Base-by-base conservation (phyloP, 2,113 vertebrate species). In the Clinocottus analis region DNA sequence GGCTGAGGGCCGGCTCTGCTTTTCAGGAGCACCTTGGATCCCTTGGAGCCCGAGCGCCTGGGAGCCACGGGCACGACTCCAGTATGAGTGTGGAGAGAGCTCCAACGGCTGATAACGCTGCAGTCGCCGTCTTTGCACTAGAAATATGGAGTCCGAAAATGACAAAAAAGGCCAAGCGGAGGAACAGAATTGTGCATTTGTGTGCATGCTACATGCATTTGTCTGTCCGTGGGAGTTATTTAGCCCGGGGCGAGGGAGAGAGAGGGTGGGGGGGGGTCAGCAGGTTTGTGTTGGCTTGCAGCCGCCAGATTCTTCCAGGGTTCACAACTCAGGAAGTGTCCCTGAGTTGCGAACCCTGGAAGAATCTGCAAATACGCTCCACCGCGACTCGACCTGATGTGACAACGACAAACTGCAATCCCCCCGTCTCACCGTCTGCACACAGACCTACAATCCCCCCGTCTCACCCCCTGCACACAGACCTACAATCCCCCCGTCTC, bases 241-340 rank as follows among this genome's bases (percentile, higher is more conserved):
- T 55, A 71, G 79, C 70, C 31, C n/a, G n/a, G n/a, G n/a, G n/a
- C n/a, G n/a, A n/a, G n/a, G n/a, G n/a, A n/a, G n/a, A n/a, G n/a
- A n/a, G 9, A 81, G 90, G 94, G 37, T 3, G 93, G 9, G 39
- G 9, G 39, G 11, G 39, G 51, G 49, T 92, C 91, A 89, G 77
- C 84, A 83, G 88, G 92, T 91, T 89, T 91, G 80, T 79, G 81
- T 86, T 91, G 85, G 90, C 87, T 82, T 60, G 53, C 75, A 65
- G 90, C 85, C 86, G 41, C 45, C 61, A 74, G 76, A 89, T 88
- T 80, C 81, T 89, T 90, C 79, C 84, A 86, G 77, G 61, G 79
- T 87, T 86, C 85, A 66, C 79, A 77, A 76, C 82, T 87, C 87
- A 84, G 93, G 93, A 93, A 93, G 88, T 86, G 79, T 91, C 85